A percentile compares a stretch with the other conserved stretches of the same genome.
These are phyloP conservation scores for Pristionchus entomophagus DNA, from an alignment of 2,888 invertebrate species.

Conservation along the genomic window DNA sequence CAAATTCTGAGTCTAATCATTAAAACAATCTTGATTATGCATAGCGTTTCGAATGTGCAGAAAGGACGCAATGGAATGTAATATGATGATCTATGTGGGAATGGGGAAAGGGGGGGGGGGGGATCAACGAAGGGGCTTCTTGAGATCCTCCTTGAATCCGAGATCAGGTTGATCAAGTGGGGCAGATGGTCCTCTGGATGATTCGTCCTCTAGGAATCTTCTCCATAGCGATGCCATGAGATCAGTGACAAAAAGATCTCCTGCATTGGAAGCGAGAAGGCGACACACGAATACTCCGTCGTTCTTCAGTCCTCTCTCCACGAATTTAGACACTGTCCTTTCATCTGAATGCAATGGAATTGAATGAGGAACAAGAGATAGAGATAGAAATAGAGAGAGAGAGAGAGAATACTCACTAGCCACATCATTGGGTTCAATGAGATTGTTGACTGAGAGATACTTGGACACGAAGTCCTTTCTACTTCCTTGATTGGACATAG, in stretches of 20 bases:
- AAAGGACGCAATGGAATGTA: not conserved
- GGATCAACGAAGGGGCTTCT: slow-evolving; percentile 45
- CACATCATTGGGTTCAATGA: slow-evolving; percentile 60
- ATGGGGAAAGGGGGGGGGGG: too few species aligned
- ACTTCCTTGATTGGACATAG: not conserved
- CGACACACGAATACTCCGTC: slow-evolving; percentile 72
- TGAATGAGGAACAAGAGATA: too few species aligned
- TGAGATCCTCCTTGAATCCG: slow-evolving; percentile 53
- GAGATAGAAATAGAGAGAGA: too few species aligned
- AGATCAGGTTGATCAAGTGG: slow-evolving; percentile 50
- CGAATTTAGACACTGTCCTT: slow-evolving; percentile 65
- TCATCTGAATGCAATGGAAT: slow-evolving; percentile 55
- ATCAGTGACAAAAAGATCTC: too few species aligned
- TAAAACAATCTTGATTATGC: slow-evolving; percentile 7
- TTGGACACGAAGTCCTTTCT: slow-evolving; percentile 63
- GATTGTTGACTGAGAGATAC: slow-evolving; percentile 70
- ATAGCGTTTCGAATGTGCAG: not conserved
- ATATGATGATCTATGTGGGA: not conserved
- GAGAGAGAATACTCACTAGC: slow-evolving; percentile 53
- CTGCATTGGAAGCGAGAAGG: slow-evolving; percentile 73
- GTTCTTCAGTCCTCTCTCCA: too few species aligned
- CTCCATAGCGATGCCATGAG: slow-evolving; percentile 68
- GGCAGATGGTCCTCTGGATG: not conserved
- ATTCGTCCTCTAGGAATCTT: slow-evolving; percentile 64
- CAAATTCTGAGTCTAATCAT: slow-evolving; percentile 14